phyloP scores from a whole-genome alignment of 2,888 invertebrate genomes.

The Cenopis cana region DNA sequence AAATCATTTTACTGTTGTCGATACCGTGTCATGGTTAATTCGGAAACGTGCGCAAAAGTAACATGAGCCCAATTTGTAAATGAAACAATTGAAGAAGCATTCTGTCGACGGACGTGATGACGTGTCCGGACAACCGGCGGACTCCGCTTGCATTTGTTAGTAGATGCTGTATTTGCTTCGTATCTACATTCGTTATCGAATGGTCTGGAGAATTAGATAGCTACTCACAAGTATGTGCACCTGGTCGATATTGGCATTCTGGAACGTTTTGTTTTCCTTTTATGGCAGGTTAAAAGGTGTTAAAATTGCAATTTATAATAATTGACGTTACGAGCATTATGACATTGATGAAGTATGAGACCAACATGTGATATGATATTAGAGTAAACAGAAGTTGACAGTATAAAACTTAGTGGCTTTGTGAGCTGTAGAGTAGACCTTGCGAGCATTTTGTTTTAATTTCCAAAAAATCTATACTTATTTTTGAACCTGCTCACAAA shows the following conservation, averaged over 20 bases:
- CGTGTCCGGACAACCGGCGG: slow-evolving; percentile 19
- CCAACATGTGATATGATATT: not conserved
- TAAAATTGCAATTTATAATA: not conserved
- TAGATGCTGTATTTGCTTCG: slow-evolving; percentile 13
- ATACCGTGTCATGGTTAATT: not conserved
- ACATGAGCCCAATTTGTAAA: slow-evolving; percentile 27
- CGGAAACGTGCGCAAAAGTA: slow-evolving; percentile 16
- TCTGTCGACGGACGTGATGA: slow-evolving; percentile 14
- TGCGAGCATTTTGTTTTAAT: too few relatives aligned
- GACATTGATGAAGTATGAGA: not conserved
- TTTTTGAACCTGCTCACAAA: too few relatives aligned
- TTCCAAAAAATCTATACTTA: too few relatives aligned
- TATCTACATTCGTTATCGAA: slow-evolving; percentile 9
- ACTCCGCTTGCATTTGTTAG: slow-evolving; percentile 18
- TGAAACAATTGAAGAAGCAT: slow-evolving; percentile 30
- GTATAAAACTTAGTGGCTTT: not conserved
- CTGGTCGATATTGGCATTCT: slow-evolving; percentile 18
- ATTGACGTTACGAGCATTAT: not conserved
- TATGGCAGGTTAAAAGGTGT: not conserved
- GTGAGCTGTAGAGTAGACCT: too few relatives aligned
- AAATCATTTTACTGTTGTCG: too few relatives aligned
- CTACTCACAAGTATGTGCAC: slow-evolving; percentile 12
- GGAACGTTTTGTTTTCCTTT: slow-evolving; percentile 16
- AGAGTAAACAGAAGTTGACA: not conserved
- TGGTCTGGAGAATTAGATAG: slow-evolving; percentile 19